Conservation (phyloP, 2,888 invertebrate species). For the Portevinia maculata region DNA sequence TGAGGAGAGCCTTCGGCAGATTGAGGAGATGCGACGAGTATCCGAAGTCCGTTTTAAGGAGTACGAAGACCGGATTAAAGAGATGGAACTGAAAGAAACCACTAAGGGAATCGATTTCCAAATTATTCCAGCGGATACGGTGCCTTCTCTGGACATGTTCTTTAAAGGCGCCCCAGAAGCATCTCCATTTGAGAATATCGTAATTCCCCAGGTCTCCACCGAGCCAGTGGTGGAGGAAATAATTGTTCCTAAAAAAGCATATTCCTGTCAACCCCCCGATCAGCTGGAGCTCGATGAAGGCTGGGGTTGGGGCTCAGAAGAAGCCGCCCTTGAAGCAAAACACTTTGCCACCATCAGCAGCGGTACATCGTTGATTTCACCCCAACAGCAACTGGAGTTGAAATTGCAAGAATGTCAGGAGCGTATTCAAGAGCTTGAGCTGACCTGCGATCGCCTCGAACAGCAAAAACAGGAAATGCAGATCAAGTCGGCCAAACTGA, state of each 20-base stretch:
- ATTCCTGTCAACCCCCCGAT: slow-evolving; percentile 83
- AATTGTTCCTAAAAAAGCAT: slow-evolving; percentile 84
- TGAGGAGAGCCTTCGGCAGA: slow-evolving; percentile 74
- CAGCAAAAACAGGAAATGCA: slow-evolving; percentile 87
- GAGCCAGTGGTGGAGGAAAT: slow-evolving; percentile 81
- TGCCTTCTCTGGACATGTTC: slow-evolving; percentile 81
- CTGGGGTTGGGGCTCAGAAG: slow-evolving; percentile 83
- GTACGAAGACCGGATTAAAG: slow-evolving; percentile 76
- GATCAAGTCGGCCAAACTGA: slow-evolving; percentile 89
- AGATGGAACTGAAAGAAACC: slow-evolving; percentile 74
- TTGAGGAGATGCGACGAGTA: slow-evolving; percentile 76
- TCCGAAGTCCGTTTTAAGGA: slow-evolving; percentile 74
- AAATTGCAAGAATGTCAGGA: slow-evolving; percentile 85
- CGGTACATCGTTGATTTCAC: slow-evolving; percentile 75
- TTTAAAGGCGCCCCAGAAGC: slow-evolving; percentile 76
- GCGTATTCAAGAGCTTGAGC: slow-evolving; percentile 85
- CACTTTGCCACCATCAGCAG: slow-evolving; percentile 77
- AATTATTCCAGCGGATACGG: slow-evolving; percentile 70
- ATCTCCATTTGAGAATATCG: slow-evolving; percentile 74
- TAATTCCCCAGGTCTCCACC: slow-evolving; percentile 71
- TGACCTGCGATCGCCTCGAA: slow-evolving; percentile 85
- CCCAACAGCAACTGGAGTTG: slow-evolving; percentile 78
- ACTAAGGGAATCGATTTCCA: slow-evolving; percentile 76
- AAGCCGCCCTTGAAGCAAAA: slow-evolving; percentile 83
- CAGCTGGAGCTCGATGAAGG: slow-evolving; percentile 75